Percentiles rank a stretch among this genome's conserved stretches.
phyloP scores from a whole-genome alignment of 2,797 vertebrate species.

The Sebastes jordani region DNA sequence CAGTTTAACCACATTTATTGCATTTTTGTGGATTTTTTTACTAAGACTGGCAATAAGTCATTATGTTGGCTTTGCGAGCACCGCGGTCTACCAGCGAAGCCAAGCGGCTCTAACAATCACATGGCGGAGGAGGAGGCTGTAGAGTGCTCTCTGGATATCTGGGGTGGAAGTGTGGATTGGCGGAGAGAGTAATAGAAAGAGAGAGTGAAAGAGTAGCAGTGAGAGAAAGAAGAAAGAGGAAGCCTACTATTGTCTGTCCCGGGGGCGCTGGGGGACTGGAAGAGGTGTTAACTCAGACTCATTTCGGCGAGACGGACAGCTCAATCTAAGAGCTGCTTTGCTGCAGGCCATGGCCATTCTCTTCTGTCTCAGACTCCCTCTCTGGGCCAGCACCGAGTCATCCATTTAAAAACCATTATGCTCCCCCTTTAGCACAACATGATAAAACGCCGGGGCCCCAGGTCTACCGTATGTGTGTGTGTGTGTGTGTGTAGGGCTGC shows the following conservation, averaged over 20 bases:
- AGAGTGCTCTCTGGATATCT: constrained; percentile 33
- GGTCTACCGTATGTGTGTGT: constrained; percentile 60
- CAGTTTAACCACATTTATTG: constrained; percentile 29
- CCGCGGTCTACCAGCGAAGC: constrained; percentile 43
- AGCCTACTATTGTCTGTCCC: constrained; percentile 77
- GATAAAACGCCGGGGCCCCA: constrained; percentile 80
- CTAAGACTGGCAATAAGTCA: constrained; percentile 53
- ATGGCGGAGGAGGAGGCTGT: constrained; percentile 12
- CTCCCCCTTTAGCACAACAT: constrained; percentile 87
- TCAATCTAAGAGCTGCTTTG: constrained; percentile 86
- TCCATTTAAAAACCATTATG: constrained; percentile 91
- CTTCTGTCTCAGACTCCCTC: constrained; percentile 75
- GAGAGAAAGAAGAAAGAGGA: constrained; percentile 62
- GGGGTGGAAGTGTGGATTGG: constrained; percentile 44
- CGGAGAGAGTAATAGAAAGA: constrained; percentile 38
- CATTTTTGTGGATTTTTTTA: constrained; percentile 63
- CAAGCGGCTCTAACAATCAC: constrained; percentile 47
- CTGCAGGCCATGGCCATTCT: constrained; percentile 83
- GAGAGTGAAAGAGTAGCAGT: constrained; percentile 44
- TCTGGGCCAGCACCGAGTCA: constrained; percentile 75
- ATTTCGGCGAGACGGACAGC: constrained; percentile 88
- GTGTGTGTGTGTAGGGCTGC: constrained; percentile 55
- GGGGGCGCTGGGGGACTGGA: constrained; percentile 76
- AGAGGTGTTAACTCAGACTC: constrained; percentile 87
- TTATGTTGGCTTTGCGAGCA: constrained; percentile 47